phyloP scores from a whole-genome alignment of 2,888 invertebrate genomes.

The Deilephila porcellus region DNA sequence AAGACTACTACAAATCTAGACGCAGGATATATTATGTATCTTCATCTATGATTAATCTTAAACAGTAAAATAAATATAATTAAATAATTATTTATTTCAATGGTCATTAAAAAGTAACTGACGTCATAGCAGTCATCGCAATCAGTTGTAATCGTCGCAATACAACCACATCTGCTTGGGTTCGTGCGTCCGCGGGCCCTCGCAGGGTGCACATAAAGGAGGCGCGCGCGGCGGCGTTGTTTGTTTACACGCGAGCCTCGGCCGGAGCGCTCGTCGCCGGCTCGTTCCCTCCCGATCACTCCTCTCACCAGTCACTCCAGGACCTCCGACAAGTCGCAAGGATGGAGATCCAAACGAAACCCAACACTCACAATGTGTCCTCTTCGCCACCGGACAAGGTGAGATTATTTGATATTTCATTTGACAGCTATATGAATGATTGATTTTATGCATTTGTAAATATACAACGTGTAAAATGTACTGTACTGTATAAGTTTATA shows the following conservation, averaged over 20 bases:
- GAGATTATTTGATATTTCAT: not conserved
- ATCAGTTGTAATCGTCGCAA: not conserved
- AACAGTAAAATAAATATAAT: too few relatives aligned
- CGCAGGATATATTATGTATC: too few relatives aligned
- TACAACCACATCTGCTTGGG: not conserved
- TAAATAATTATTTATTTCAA: not conserved
- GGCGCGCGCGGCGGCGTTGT: not conserved
- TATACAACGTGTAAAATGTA: too few relatives aligned
- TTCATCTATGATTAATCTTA: too few relatives aligned
- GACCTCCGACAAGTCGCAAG: not conserved
- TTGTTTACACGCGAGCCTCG: slow-evolving; percentile 9
- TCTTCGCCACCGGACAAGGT: slow-evolving; percentile 27
- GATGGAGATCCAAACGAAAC: slow-evolving; percentile 14
- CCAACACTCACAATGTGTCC: not conserved
- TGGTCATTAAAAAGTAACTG: not conserved
- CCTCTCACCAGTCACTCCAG: not conserved
- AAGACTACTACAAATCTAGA: too few relatives aligned
- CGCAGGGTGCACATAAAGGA: not conserved
- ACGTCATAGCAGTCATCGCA: not conserved
- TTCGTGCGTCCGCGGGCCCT: not conserved
- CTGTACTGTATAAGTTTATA: too few relatives aligned
- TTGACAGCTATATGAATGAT: too few relatives aligned
- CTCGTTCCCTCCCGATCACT: not conserved
- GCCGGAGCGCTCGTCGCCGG: not conserved
- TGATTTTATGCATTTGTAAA: too few relatives aligned